phyloP scores from a whole-genome alignment of 2,113 vertebrate species.

The Danionella cerebrum region DNA sequence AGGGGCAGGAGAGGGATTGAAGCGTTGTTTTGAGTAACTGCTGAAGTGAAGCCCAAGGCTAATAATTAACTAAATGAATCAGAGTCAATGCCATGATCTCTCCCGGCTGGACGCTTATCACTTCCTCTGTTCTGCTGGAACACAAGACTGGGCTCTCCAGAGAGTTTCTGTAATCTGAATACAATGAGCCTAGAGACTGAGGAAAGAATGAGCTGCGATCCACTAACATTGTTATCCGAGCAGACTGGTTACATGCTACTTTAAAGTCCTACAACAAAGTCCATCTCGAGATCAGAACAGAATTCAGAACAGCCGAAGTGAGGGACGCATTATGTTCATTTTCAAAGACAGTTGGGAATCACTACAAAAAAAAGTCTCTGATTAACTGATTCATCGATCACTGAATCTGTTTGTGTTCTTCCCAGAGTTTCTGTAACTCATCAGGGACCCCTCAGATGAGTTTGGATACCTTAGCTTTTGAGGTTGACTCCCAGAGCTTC shows the following conservation, averaged over 20 bases:
- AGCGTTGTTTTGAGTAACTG: not conserved
- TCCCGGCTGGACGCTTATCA: slow-evolving; percentile 54
- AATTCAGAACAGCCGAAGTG: too few species aligned
- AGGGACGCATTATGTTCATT: slow-evolving; percentile 8
- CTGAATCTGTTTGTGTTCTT: not conserved
- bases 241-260: not conserved
- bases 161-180: not conserved
- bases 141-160: not conserved
- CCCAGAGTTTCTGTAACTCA: not conserved
- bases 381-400: slow-evolving; percentile 29
- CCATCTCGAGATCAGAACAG: not conserved
- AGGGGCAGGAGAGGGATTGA: slow-evolving; percentile 28
- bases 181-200: not conserved
- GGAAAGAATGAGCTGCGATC: not conserved
- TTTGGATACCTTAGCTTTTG: not conserved
- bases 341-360: slow-evolving; percentile 14
- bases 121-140: slow-evolving; percentile 38
- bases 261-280: not conserved
- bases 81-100: slow-evolving; percentile 55
- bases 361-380: not conserved
- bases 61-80: slow-evolving; percentile 70
- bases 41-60: slow-evolving; percentile 52
- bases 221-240: not conserved
- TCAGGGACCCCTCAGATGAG: not conserved
- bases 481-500: not conserved